Conservation (phyloP, 2,113 vertebrate species). For the Tupaia tana region DNA sequence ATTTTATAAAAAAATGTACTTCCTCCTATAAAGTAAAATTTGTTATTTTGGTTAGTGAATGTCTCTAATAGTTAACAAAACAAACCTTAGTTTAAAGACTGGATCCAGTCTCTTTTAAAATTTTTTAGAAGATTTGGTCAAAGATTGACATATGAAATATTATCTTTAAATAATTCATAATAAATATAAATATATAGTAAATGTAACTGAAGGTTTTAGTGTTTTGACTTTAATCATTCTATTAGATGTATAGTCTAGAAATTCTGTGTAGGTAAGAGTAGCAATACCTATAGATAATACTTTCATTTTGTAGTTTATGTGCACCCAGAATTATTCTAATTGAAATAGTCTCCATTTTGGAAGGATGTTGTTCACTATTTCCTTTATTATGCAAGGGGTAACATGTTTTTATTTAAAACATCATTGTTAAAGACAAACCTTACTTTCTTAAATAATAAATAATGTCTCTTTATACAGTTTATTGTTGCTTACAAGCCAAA, state of each 20-base stretch:
- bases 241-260: conserved; percentile 26
- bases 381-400: background rate
- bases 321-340: conserved; percentile 46
- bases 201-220: conserved; percentile 37
- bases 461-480: conserved; percentile 36
- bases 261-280: conserved; percentile 11
- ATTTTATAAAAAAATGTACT: conserved; percentile 10
- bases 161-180: conserved; percentile 23
- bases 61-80: background rate
- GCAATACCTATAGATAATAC: conserved; percentile 16
- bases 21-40: conserved; percentile 38
- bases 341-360: conserved; percentile 49
- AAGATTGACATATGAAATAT: background rate
- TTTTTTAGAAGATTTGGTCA: conserved; percentile 8
- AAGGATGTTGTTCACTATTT: conserved; percentile 21
- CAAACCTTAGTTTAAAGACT: conserved; percentile 42
- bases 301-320: conserved; percentile 53
- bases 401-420: conserved; percentile 55
- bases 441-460: conserved; percentile 62
- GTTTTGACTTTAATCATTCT: conserved; percentile 28
- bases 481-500: conserved; percentile 51
- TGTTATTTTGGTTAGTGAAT: conserved; percentile 24
- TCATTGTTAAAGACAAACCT: conserved; percentile 32
- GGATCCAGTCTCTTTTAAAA: background rate
- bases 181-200: background rate